Base-by-base conservation (phyloP, 2,888 invertebrate species). In the Agapetus fuscipes region DNA sequence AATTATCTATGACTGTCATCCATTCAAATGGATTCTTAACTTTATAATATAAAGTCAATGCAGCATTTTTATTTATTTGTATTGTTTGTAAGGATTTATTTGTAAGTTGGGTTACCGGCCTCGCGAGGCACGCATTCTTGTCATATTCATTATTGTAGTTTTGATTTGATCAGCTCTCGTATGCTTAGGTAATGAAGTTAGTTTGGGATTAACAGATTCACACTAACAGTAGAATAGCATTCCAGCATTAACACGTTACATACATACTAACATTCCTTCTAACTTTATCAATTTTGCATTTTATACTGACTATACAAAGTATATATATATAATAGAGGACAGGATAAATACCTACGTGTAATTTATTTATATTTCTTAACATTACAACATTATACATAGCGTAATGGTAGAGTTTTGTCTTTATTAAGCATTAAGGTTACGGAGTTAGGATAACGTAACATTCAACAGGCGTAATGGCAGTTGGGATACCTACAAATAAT, bases 231-330 rank as follows among this genome's bases (percentile, higher is more conserved):
- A 28, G 14, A 43, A 39, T 46, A 46, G 43, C 42, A 39, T 40
- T 29, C 43, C 43, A 44, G 24, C 39, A 39, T 38, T 44, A 47
- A 45, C n/a, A 46, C 49, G 46, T 49, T 47, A 47, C 47, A 46
- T 27, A 45, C 48, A 46, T 49, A 46, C 46, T 50, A 48, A 49
- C 47, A 49, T 48, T 49, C 47, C 47, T 48, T 46, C 45, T 46
- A 30, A 43, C 36, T 30, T 28, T 33, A 40, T 39, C 34, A 34
- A 41, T 39, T 47, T 46, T 39, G 40, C 34, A 33, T 45, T 37
- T 42, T 45, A 46, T 45, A 46, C 43, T 46, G 48, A 45, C 40
- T 42, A 45, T 39, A 39, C 39, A 45, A 45, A 43, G 30, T 45
- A 45, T 35, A 36, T 41, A 45, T 38, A n/a, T n/a, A n/a, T n/a